phyloP scores from a whole-genome alignment of 92 coral and sea anemone species.

The Phenganax stokvisi region DNA sequence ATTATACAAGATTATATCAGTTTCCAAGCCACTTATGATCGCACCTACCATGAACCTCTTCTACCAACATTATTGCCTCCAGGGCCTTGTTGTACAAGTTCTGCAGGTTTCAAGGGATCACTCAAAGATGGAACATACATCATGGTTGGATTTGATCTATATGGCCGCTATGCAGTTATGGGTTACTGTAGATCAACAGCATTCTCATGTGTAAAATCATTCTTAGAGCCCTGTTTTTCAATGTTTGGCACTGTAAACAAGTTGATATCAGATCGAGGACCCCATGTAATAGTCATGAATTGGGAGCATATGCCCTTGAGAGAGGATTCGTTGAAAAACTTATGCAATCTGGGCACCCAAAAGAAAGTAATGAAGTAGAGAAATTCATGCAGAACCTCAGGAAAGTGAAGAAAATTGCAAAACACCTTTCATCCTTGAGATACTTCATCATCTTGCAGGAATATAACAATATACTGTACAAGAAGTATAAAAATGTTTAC shows the following conservation, averaged over 20 bases:
- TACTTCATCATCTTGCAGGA: no score
- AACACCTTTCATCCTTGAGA: no score
- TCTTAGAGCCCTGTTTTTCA: conserved; percentile 4
- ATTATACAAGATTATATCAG: background rate
- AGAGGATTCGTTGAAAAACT: no score
- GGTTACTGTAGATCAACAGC: background rate
- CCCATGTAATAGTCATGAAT: conserved; percentile 6
- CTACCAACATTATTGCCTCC: background rate
- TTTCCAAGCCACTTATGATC: background rate
- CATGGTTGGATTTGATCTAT: conserved; percentile 7
- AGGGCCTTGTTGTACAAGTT: background rate
- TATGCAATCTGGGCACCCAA: no score
- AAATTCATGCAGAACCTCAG: no score
- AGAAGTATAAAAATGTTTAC: no score
- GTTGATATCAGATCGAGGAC: background rate
- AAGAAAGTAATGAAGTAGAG: no score
- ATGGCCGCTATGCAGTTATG: background rate
- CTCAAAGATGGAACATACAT: background rate
- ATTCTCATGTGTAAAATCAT: background rate
- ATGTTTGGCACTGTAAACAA: conserved; percentile 1
- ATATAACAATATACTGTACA: no score
- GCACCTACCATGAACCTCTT: conserved; percentile 9
- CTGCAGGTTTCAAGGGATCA: background rate
- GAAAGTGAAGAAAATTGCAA: no score
- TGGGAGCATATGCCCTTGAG: background rate